Conservation (phyloP, 23 tunicate genomes). For the Ciona savignyi region DNA sequence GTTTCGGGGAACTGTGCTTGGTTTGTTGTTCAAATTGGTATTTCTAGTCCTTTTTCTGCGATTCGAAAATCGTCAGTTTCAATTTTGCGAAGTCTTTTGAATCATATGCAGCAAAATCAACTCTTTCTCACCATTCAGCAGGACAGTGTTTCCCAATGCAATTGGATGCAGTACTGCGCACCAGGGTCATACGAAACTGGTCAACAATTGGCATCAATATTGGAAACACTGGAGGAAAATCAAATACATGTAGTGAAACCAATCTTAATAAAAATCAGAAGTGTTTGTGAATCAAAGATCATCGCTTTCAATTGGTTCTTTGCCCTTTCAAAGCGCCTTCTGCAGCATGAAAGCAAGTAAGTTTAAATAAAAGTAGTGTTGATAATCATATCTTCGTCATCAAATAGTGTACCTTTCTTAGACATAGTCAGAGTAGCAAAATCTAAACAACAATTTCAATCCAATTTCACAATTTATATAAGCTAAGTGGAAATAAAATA, state of each 20-base stretch:
- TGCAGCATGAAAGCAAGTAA: neutral
- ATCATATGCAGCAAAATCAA: neutral
- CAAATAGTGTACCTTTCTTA: too few relatives aligned
- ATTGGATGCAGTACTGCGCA: conserved; percentile 1
- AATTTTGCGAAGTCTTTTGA: neutral
- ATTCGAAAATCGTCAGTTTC: neutral
- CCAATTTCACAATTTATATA: too few relatives aligned
- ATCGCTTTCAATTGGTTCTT: neutral
- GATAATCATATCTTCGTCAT: too few relatives aligned
- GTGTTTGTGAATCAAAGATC: neutral
- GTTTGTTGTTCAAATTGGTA: neutral
- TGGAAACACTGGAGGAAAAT: conserved; percentile 46
- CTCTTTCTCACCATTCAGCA: neutral
- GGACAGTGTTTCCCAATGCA: conserved; percentile 5
- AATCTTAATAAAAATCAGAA: conserved; percentile 10
- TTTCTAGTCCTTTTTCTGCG: neutral
- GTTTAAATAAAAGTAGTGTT: neutral
- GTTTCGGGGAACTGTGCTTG: neutral
- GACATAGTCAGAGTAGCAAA: too few relatives aligned
- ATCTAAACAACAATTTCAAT: too few relatives aligned
- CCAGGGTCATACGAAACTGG: too few relatives aligned
- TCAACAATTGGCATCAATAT: conserved; percentile 11
- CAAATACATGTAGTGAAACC: conserved; percentile 55
- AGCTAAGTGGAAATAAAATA: too few relatives aligned
- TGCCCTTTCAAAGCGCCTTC: neutral